Percentiles rank a stretch among this genome's conserved stretches.
These are phyloP conservation scores for Sebastes wilsoni DNA, from an alignment of 2,797 vertebrate genomes.

Conservation along the genomic window DNA sequence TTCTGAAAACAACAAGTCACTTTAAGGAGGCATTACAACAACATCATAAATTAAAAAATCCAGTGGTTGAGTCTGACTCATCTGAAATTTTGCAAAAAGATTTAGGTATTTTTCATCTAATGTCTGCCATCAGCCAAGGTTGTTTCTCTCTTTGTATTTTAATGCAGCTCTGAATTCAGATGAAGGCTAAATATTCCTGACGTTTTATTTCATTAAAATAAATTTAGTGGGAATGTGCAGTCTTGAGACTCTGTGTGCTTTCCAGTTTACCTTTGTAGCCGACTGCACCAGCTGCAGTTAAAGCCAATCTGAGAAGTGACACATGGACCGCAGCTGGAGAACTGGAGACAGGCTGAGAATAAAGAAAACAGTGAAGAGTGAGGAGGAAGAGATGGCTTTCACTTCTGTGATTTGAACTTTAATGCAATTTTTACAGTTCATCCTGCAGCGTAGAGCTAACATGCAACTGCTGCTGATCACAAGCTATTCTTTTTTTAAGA, in stretches of 20 bases:
- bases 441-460: neutral
- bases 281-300: slow-evolving; percentile 97
- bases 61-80: neutral
- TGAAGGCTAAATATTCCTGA: neutral
- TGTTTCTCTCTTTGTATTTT: neutral
- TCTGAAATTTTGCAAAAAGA: neutral
- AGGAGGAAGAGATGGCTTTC: neutral
- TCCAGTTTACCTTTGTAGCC: slow-evolving; percentile 89
- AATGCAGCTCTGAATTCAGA: neutral
- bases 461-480: neutral
- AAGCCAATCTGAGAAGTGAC: slow-evolving; percentile 93
- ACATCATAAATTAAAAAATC: neutral
- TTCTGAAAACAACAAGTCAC: no score
- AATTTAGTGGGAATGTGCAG: neutral
- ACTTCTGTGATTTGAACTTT: neutral
- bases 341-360: slow-evolving; percentile 92
- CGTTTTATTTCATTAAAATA: neutral
- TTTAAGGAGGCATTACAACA: neutral
- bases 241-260: neutral
- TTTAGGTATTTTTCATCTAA: neutral
- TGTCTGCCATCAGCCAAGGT: neutral
- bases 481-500: neutral
- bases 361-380: slow-evolving; percentile 11
- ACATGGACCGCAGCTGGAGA: slow-evolving; percentile 90
- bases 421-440: neutral